phyloP scores from a whole-genome alignment of 2,888 invertebrate genomes.

The Cryptocephalus moraei region DNA sequence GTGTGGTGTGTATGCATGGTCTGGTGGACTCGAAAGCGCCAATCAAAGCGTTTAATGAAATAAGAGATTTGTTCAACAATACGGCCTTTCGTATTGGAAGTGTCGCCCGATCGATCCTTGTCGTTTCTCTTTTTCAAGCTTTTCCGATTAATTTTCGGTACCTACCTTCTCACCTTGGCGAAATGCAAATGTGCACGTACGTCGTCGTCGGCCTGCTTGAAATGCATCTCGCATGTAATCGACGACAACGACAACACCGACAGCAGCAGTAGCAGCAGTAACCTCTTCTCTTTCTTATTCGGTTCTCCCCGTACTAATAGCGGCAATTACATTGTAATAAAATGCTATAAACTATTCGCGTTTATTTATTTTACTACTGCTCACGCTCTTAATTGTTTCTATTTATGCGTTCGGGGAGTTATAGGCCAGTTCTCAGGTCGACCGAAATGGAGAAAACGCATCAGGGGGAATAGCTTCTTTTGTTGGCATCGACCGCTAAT shows the following conservation, averaged over 20 bases:
- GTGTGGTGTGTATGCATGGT: constrained; percentile 21
- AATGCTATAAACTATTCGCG: not conserved
- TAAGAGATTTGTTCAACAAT: constrained; percentile 34
- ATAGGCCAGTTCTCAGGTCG: too few relatives aligned
- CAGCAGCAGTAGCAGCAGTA: not conserved
- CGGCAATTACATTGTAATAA: not conserved
- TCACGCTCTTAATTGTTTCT: not conserved
- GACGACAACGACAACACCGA: not conserved
- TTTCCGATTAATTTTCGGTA: not conserved
- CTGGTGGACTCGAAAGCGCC: constrained; percentile 33
- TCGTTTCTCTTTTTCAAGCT: too few relatives aligned
- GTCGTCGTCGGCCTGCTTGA: constrained; percentile 5
- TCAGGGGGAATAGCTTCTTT: too few relatives aligned
- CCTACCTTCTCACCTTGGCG: not conserved
- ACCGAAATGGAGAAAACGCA: too few relatives aligned
- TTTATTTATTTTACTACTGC: not conserved
- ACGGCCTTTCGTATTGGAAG: constrained; percentile 3
- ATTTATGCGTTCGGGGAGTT: not conserved
- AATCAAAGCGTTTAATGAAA: constrained; percentile 36
- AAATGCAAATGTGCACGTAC: constrained; percentile 4
- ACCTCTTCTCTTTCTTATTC: not conserved
- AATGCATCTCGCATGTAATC: constrained; percentile 11
- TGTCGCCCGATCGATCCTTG: not conserved
- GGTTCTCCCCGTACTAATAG: not conserved
- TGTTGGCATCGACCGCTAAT: too few relatives aligned